Conservation (phyloP, 2,113 vertebrate species). For the Marcusenius ussheri region DNA sequence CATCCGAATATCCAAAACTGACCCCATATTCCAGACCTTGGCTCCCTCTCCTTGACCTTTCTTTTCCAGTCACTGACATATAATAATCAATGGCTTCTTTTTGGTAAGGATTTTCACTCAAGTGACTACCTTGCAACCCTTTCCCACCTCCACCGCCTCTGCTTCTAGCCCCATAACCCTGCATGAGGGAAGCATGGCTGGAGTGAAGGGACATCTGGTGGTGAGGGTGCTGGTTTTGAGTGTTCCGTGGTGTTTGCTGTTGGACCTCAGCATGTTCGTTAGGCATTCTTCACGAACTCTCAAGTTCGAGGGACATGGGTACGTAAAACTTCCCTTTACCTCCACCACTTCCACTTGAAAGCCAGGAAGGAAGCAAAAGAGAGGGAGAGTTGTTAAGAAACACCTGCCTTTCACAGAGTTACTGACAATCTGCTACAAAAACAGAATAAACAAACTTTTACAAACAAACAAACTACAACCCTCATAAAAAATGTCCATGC, state of each 20-base stretch:
- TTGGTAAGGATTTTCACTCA: conserved; percentile 53
- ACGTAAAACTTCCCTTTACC: conserved; percentile 53
- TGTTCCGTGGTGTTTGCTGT: conserved; percentile 49
- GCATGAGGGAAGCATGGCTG: conserved; percentile 55
- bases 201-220: conserved; percentile 58
- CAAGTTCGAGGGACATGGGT: conserved; percentile 57
- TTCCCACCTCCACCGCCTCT: conserved; percentile 48
- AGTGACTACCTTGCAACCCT: conserved; percentile 41
- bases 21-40: conserved; percentile 50
- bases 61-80: conserved; percentile 60
- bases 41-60: conserved; percentile 56
- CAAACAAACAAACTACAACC: too few relatives aligned
- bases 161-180: conserved; percentile 54
- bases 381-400: conserved; percentile 30
- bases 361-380: conserved; percentile 52
- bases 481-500: not conserved
- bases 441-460: not conserved
- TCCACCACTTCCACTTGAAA: conserved; percentile 51
- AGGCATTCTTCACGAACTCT: conserved; percentile 64
- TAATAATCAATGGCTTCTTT: conserved; percentile 68
- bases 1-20: conserved; percentile 57
- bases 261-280: conserved; percentile 62
- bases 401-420: not conserved
- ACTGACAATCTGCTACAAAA: conserved; percentile 56
- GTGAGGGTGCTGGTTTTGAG: conserved; percentile 42